These are phyloP conservation scores for Taurulus bubalis DNA, from an alignment of 2,113 vertebrate species.

Conservation along the genomic window DNA sequence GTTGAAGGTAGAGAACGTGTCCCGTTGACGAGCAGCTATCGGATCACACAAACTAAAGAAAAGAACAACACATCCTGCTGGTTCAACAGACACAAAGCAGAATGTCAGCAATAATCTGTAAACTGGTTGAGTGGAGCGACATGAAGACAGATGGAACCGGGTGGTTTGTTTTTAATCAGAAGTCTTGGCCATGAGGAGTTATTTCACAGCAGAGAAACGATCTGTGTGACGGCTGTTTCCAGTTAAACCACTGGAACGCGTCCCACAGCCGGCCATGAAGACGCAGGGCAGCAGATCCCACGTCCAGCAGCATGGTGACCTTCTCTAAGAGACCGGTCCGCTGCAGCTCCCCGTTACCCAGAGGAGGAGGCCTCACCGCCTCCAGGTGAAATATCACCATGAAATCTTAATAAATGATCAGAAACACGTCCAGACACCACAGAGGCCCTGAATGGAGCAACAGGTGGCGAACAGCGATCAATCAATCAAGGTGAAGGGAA, in stretches of 20 bases:
- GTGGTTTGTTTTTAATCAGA: constrained; percentile 8
- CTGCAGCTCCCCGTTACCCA: too few species aligned
- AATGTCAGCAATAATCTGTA: constrained; percentile 14
- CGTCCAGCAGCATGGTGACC: constrained; percentile 14
- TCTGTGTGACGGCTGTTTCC: constrained; percentile 45
- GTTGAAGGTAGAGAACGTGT: too few species aligned
- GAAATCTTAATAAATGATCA: too few species aligned
- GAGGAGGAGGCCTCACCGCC: too few species aligned
- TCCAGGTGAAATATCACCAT: too few species aligned
- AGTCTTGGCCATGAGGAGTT: background rate
- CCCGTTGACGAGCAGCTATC: constrained; percentile 1
- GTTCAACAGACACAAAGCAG: constrained; percentile 8
- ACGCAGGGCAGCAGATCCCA: background rate
- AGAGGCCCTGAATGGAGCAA: constrained; percentile 15
- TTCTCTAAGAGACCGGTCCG: constrained; percentile 38
- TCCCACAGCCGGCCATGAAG: constrained; percentile 17
- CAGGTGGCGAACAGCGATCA: constrained; percentile 3
- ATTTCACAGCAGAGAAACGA: constrained; percentile 40
- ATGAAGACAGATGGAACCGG: constrained; percentile 2
- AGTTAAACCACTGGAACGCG: constrained; percentile 31
- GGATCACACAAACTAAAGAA: too few species aligned
- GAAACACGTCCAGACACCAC: background rate
- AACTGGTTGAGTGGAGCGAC: constrained; percentile 31
- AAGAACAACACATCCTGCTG: constrained; percentile 20
- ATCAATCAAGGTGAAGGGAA: background rate